phyloP scores from a whole-genome alignment of 2,113 vertebrate species.

The Sitta europaea region DNA sequence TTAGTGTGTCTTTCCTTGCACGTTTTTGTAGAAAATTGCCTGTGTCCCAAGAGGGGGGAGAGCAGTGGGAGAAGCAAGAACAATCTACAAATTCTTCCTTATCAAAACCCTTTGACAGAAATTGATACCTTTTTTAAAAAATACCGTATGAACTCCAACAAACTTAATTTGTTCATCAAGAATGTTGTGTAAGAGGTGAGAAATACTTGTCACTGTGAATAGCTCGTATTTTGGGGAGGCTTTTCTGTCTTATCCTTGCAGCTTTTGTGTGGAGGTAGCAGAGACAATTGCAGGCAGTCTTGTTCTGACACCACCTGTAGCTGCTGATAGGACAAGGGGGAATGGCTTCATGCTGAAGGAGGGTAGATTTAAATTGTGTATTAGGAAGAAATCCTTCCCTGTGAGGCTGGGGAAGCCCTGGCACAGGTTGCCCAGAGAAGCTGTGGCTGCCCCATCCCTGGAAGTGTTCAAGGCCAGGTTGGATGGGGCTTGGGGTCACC shows the following conservation, averaged over 20 bases:
- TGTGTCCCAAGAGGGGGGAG: background rate
- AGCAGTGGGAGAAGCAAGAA: background rate
- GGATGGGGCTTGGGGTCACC: accelerated
- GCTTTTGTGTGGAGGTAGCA: background rate
- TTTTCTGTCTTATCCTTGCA: background rate
- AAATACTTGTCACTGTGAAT: background rate
- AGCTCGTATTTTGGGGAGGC: accelerated
- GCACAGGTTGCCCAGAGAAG: background rate
- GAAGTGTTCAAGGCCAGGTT: background rate
- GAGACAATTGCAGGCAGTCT: background rate
- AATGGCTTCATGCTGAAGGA: background rate
- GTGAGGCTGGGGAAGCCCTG: accelerated
- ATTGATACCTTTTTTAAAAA: background rate
- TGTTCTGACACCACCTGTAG: background rate
- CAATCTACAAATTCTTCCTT: background rate
- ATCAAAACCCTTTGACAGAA: background rate
- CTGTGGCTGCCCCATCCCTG: background rate
- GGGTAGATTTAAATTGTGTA: background rate
- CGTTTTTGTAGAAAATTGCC: background rate
- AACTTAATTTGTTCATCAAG: background rate
- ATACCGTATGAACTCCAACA: background rate
- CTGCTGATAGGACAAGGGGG: background rate
- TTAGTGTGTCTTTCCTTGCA: background rate
- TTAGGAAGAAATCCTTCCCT: background rate
- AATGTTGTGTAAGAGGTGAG: background rate